Conservation (phyloP, 2,797 vertebrate species). For the Malurus leucopterus region DNA sequence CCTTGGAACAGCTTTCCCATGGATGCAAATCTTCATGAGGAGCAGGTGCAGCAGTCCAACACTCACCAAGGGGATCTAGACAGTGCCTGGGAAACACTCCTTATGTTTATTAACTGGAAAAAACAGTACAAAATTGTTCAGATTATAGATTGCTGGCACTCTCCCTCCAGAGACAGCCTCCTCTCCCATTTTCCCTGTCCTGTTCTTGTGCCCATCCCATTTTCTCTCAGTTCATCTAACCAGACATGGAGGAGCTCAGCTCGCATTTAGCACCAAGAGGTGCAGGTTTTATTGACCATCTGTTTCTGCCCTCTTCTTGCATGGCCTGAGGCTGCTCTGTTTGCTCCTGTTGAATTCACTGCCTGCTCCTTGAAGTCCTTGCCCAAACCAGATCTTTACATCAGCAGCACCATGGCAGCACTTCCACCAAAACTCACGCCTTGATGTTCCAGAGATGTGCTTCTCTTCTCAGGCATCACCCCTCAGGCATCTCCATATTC, state of each 20-base stretch:
- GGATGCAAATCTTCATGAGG: not conserved
- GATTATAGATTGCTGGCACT: not conserved
- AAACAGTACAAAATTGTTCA: not conserved
- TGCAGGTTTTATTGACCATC: not conserved
- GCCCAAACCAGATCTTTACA: not conserved
- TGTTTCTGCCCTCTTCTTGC: not conserved
- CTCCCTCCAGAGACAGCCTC: not conserved
- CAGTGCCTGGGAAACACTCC: not conserved
- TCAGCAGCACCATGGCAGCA: not conserved
- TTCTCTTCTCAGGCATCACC: not conserved
- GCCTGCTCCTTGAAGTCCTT: not conserved
- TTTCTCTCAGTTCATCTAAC: not conserved
- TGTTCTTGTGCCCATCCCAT: rapidly evolving
- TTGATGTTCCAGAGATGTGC: not conserved
- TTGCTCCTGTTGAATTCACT: not conserved
- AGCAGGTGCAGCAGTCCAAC: not conserved
- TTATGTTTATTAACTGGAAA: not conserved
- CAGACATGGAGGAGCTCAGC: not conserved
- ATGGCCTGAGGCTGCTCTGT: not conserved
- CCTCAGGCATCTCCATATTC: not conserved
- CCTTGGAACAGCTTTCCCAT: not conserved
- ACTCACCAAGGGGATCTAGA: not conserved
- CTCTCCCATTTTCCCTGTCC: not conserved
- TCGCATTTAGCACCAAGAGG: not conserved
- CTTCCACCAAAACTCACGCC: not conserved